Evolutionary conservation across 2,888 invertebrate species (phyloP).

Genomic region (Acheta domesticus): DNA sequence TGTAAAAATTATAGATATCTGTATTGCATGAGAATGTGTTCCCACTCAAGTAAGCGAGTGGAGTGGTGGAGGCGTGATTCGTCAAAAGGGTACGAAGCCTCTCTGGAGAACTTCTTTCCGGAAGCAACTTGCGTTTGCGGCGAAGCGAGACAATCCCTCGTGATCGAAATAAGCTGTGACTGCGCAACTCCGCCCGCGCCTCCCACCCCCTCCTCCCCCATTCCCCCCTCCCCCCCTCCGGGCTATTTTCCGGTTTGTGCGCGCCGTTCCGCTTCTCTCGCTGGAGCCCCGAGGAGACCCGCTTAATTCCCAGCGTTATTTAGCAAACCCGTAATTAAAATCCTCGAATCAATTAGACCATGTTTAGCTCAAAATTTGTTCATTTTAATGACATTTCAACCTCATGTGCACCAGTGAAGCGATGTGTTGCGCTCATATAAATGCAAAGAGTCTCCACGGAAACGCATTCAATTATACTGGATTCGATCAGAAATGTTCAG

Average conservation of each 20-base stretch:
- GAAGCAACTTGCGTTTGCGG: background rate
- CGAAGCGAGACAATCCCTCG: background rate
- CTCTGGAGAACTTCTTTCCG: too few relatives aligned
- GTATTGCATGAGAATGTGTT: too few relatives aligned
- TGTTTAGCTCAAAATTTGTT: conserved; percentile 37
- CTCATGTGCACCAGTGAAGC: conserved; percentile 25
- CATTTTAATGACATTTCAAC: conserved; percentile 37
- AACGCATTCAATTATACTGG: too few relatives aligned
- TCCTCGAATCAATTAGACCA: conserved; percentile 37
- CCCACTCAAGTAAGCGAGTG: too few relatives aligned
- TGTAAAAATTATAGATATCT: too few relatives aligned
- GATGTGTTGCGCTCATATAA: background rate
- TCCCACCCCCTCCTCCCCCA: too few relatives aligned
- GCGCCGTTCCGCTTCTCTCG: conserved; percentile 18
- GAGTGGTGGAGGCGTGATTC: too few relatives aligned
- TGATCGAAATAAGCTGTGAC: conserved; percentile 28
- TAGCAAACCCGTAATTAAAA: conserved; percentile 38
- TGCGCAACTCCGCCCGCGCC: background rate
- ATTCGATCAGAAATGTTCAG: too few relatives aligned
- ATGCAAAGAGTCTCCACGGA: too few relatives aligned
- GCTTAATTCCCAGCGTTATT: conserved; percentile 36
- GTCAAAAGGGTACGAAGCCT: too few relatives aligned
- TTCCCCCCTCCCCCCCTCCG: too few relatives aligned
- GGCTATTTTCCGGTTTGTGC: conserved; percentile 31
- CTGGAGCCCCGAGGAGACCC: conserved; percentile 24